Evolutionary conservation across 2,113 vertebrate genomes (phyloP).

Genomic region (Phasianus colchicus): DNA sequence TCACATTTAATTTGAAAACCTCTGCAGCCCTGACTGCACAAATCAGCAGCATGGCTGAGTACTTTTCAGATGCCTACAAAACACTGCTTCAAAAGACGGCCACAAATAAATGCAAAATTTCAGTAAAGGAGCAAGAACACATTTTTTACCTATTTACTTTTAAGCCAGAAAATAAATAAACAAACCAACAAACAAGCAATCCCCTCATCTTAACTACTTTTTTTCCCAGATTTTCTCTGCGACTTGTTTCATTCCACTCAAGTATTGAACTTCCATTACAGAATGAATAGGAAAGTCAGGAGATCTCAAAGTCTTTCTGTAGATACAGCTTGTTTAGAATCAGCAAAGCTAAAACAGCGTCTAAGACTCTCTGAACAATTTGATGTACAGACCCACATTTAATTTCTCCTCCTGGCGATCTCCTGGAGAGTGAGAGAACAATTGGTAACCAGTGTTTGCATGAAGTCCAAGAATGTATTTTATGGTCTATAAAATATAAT

Average conservation of each 20-base stretch:
- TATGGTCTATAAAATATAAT: constrained; percentile 67
- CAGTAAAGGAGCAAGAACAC: background rate
- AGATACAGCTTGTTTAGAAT: background rate
- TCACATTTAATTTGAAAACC: background rate
- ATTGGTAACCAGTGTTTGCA: constrained; percentile 58
- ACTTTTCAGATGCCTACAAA: background rate
- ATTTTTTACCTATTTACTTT: background rate
- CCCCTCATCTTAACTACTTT: background rate
- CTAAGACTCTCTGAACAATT: background rate
- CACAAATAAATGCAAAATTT: background rate
- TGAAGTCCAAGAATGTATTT: constrained; percentile 66
- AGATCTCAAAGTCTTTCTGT: background rate
- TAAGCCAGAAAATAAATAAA: fast-evolving
- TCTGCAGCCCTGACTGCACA: background rate
- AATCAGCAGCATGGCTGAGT: background rate
- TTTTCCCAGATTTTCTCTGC: background rate
- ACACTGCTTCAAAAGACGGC: background rate
- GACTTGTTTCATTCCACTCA: background rate
- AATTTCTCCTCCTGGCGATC: constrained; percentile 33
- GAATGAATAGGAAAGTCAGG: background rate
- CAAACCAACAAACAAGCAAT: background rate
- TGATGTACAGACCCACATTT: constrained; percentile 34
- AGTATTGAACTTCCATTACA: background rate
- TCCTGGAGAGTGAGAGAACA: constrained; percentile 40
- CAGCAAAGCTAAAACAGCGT: background rate